Base-by-base conservation (phyloP, 2,888 invertebrate genomes). In the Brenthis ino region DNA sequence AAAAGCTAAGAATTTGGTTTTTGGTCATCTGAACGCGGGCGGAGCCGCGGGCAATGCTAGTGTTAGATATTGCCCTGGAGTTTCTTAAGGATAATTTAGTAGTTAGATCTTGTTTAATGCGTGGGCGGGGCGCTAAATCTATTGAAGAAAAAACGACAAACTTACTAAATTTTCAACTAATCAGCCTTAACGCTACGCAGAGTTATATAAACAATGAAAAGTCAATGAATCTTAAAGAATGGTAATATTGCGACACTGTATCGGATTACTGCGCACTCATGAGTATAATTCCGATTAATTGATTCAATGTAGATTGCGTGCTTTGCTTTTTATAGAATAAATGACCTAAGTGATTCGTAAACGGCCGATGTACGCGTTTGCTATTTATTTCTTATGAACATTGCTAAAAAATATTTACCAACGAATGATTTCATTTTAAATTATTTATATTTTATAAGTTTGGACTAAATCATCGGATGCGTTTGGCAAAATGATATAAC, bases 141-240 rank as follows among this genome's bases (percentile, higher is more conserved):
- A 43, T 43, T 43, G 37, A 1, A 43, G 37, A 11, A 11, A 54
- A 13, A 13, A 13, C 8, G 24, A 12, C 11, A 5, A 16, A n/a
- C 20, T 57, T n/a, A 28, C n/a, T 11, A 1, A n/a, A 60, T 50
- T 50, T 6, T n/a, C 6, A n/a, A 12, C 50, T 16, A 3, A 60
- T n/a, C 6, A 16, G 50, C 16, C 48, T 28, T 50, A 60, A 60
- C 28, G 28, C 28, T 14, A 5, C 28, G 43, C 28, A 50, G n/a
- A n/a, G 11, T 60, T 50, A 60, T 11, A 64, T 68, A 72, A 76
- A 76, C 77, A 75, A 77, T 66, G 68, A 68, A 75, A 72, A 71
- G 71, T 65, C 71, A 71, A 66, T 70, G 67, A 67, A 70, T 65
- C 60, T 69, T 68, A 72, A 71, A 64, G 64, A 64, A 61, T 58